Evolutionary conservation across 2,797 vertebrate genomes (phyloP), one percentile per base, ranked within the genome.

Genomic region (Sebastolobus altivelis): DNA sequence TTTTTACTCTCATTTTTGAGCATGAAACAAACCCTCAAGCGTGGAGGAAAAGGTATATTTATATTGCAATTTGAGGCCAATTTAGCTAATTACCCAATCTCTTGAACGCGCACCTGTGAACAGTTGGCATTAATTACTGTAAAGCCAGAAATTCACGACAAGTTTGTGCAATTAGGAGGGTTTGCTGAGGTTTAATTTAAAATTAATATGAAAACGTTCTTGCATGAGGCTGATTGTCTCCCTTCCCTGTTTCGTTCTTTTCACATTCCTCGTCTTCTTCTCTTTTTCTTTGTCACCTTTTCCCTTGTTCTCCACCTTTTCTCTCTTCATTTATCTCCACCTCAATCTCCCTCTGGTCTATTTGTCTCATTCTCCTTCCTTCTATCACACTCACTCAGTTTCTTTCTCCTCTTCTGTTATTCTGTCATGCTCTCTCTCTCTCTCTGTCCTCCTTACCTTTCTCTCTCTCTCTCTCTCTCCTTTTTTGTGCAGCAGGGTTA

Each of bases 371-470:
- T 43, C n/a, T 75, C 40, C 2, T 16, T 63, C 46, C 16, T 6
- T 77, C 46, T 6, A 13, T 75, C 66, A 25, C 7, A 4, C 46
- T 68, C 38, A 35, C 16, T 63, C 38, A 1, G 3, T 49, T 20
- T 49, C 46, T 49, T 16, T 20, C 33, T 62, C 43, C 46, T 74
- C 61, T 43, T 63, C 59, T 78, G 58, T 80, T 29, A 31, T 6
- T 54, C 67, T 22, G 14, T 75, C 62, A 9, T 37, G 25, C 63
- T 68, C 46, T 52, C 33, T 49, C 5, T 65, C 37, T 4, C 35
- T 31, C 25, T 25, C 25, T 25, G 25, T 25, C 25, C 25, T 25
- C 25, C 25, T 25, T 25, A 25, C 25, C 25, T 25, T 25, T 25
- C 25, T 25, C 25, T 25, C 25, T 25, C 25, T n/a, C 43, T 1